Conservation (phyloP, 2,797 vertebrate species). For the Sitta carolinensis region DNA sequence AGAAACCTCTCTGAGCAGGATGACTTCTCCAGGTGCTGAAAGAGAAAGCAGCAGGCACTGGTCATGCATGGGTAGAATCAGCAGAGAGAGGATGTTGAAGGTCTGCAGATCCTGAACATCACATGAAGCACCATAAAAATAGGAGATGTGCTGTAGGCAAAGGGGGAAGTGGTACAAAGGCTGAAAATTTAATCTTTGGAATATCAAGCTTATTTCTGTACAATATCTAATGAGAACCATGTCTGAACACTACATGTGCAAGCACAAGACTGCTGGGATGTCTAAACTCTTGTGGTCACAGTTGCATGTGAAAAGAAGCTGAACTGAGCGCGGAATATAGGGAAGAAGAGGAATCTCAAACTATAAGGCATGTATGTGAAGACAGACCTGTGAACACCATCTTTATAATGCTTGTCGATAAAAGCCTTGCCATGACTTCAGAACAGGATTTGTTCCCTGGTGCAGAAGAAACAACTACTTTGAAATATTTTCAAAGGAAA, state of each 20-base stretch:
- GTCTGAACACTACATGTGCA: not conserved
- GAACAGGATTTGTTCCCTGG: not conserved
- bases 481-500: not conserved
- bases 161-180: not conserved
- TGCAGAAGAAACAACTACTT: not conserved
- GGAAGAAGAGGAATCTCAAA: not conserved
- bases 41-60: not conserved
- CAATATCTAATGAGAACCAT: not conserved
- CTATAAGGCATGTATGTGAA: not conserved
- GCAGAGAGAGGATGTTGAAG: not conserved
- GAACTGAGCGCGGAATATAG: not conserved
- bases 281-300: not conserved
- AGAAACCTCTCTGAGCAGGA: not conserved
- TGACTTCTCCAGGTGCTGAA: not conserved
- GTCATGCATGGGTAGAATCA: not conserved
- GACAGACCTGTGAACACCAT: not conserved
- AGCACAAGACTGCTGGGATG: not conserved
- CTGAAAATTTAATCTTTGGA: not conserved
- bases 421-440: not conserved
- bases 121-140: not conserved
- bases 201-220: not conserved
- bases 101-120: not conserved
- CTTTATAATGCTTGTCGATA: not conserved
- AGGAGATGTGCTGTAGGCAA: not conserved
- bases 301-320: not conserved